Base-by-base conservation (phyloP, 2,797 vertebrate genomes). In the Thalassophryne amazonica region DNA sequence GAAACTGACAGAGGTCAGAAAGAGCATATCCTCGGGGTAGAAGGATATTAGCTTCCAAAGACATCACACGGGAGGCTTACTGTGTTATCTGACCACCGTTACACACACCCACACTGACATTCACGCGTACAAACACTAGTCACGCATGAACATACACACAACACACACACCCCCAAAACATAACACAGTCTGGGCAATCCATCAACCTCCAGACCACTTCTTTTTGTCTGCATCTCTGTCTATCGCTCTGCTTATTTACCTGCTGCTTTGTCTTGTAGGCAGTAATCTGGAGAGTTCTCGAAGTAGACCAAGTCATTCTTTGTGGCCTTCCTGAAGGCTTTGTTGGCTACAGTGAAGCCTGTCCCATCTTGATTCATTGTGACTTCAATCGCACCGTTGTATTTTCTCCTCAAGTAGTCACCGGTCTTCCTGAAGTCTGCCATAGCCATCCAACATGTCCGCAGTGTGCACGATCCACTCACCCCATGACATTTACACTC, bases 401-500 rank as follows among this genome's bases (percentile, higher is more conserved):
- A 99, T 73, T 97, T 96, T 72, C 89, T 92, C 70, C 94, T 85
- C 21, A 99, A 89, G 86, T 93, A 96, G 80, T 99, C 97, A 6
- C 97, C 96, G 0, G 96, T 98, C 86, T 94, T 96, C 20, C 96
- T 92, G 64, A 99, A 98, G 84, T 99, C 96, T 0, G 96, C 93
- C 91, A 98, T 96, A n/a, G 96, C 96, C 70, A 93, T 85, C 97
- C 97, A 99, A 45, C 97, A 99, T 48, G 97, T 99, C 68, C 97
- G 92, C 58, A 99, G 91, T 0, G 96, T 94, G 69, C 97, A 99
- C 23, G 97, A 98, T 62, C 97, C 97, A 0, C 97, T 99, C 58
- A 99, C 95, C 0, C 97, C 97, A 0, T 99, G 97, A 73, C 97
- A 99, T 78, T 99, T 99, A 79, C 97, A 98, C 78, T 99, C 95